phyloP scores from a whole-genome alignment of 1,140 invertebrate species.

The Heliconius hewitsoni region DNA sequence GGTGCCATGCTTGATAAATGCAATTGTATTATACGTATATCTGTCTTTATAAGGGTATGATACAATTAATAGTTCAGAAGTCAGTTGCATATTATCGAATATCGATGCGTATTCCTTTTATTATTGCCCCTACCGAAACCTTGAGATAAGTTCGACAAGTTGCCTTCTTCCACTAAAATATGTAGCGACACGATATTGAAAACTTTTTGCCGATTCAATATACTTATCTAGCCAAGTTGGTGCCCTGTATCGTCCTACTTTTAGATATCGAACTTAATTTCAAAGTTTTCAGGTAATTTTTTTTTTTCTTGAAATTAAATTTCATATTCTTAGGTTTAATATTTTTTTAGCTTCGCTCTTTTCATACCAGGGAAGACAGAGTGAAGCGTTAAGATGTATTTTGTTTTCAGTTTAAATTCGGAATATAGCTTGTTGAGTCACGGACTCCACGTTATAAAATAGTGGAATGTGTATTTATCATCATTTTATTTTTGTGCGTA shows the following conservation, averaged over 20 bases:
- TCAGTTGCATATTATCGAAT: constrained; percentile 22
- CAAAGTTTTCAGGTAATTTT: background rate
- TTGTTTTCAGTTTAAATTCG: too few relatives aligned
- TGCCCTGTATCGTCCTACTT: constrained; percentile 25
- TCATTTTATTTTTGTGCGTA: too few relatives aligned
- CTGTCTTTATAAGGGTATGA: background rate
- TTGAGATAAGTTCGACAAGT: constrained; percentile 70
- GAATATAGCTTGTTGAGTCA: too few relatives aligned
- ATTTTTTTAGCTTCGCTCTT: too few relatives aligned
- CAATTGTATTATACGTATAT: background rate
- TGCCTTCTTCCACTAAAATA: constrained; percentile 71
- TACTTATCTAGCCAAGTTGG: constrained; percentile 41
- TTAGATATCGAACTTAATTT: constrained; percentile 14
- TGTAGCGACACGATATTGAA: constrained; percentile 76
- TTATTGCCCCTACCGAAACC: constrained; percentile 40
- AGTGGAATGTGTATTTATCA: too few relatives aligned
- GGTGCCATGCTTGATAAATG: too few relatives aligned
- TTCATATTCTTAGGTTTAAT: background rate
- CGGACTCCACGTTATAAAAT: too few relatives aligned
- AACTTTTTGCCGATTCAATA: constrained; percentile 55
- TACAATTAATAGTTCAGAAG: background rate
- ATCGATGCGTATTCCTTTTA: constrained; percentile 26
- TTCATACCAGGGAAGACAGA: too few relatives aligned
- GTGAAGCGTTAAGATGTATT: too few relatives aligned
- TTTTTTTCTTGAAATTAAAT: background rate